Evolutionary conservation across 2,797 vertebrate species (phyloP).

Genomic region (Meda fulgida): DNA sequence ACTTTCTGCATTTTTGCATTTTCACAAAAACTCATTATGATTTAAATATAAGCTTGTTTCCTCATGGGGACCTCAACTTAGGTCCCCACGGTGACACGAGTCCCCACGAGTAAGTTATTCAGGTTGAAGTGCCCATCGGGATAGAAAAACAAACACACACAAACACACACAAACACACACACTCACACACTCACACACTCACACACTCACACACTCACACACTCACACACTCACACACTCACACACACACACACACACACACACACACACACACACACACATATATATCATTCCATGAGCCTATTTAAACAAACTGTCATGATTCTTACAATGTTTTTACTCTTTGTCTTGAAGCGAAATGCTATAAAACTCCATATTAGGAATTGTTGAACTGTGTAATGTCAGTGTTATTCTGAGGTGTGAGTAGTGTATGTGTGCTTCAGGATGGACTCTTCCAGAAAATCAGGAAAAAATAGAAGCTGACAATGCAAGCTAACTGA

Average conservation of each 20-base stretch:
- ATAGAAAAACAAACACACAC: no score
- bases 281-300: not conserved
- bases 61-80: no score
- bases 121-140: no score
- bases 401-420: not conserved
- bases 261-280: no score
- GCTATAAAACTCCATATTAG: conserved; percentile 42
- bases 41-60: no score
- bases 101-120: no score
- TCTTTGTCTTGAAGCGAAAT: not conserved
- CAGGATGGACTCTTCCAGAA: conserved; percentile 17
- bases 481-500: not conserved
- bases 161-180: no score
- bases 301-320: conserved; percentile 3
- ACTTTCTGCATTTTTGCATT: not conserved
- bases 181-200: no score
- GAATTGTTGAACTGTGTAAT: conserved; percentile 5
- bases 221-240: no score
- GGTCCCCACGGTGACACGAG: no score
- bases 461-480: conserved; percentile 31
- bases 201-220: no score
- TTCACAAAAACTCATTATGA: not conserved
- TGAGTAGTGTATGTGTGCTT: not conserved
- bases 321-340: conserved; percentile 29
- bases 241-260: no score